phyloP scores from a whole-genome alignment of 2,888 invertebrate genomes.

The Venusia cambrica region DNA sequence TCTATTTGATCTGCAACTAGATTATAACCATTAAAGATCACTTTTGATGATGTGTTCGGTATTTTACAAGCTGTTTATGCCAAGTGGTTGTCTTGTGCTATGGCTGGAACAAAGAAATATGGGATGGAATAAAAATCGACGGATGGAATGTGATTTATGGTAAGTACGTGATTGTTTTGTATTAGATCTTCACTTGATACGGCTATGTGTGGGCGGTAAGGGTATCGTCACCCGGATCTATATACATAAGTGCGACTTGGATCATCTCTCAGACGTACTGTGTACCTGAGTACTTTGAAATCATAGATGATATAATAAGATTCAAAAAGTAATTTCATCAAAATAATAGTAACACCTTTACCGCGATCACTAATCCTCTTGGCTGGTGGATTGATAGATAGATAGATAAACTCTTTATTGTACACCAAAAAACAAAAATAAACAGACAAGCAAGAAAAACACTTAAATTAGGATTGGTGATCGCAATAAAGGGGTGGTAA shows the following conservation, averaged over 20 bases:
- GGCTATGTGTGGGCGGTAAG: conserved; percentile 32
- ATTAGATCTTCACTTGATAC: conserved; percentile 17
- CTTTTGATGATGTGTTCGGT: conserved; percentile 31
- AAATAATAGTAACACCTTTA: too few relatives aligned
- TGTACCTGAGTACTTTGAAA: too few relatives aligned
- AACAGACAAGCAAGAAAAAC: too few relatives aligned
- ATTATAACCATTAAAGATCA: conserved; percentile 23
- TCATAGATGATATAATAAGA: too few relatives aligned
- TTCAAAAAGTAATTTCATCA: too few relatives aligned
- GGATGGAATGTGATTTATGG: conserved; percentile 48
- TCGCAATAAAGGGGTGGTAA: too few relatives aligned
- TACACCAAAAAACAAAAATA: too few relatives aligned
- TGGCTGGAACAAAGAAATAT: conserved; percentile 36
- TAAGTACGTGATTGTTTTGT: conserved; percentile 27
- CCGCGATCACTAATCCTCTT: too few relatives aligned
- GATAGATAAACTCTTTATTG: too few relatives aligned
- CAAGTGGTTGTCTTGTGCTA: conserved; percentile 35
- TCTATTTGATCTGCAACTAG: conserved; percentile 22
- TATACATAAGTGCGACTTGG: conserved; percentile 2
- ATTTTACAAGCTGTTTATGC: conserved; percentile 38
- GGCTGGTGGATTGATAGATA: too few relatives aligned
- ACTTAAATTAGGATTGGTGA: too few relatives aligned
- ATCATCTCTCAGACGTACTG: too few relatives aligned
- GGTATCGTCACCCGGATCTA: conserved; percentile 42
- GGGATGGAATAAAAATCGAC: conserved; percentile 28